Evolutionary conservation across 2,113 vertebrate species (phyloP), one percentile per base, ranked within the genome.

Genomic region (Setophaga petechia): DNA sequence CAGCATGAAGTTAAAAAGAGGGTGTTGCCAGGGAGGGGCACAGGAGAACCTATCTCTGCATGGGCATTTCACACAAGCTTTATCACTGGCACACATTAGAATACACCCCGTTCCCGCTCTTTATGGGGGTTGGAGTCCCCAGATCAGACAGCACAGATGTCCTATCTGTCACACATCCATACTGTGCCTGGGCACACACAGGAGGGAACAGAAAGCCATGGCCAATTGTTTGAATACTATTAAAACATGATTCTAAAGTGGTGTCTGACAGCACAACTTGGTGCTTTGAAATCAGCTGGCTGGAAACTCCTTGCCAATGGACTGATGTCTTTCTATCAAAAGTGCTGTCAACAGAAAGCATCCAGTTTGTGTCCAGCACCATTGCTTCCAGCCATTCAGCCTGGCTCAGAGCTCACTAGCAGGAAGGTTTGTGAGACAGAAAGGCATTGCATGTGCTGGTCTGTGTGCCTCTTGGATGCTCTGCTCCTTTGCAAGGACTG

Each of bases 51-150:
- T 87, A 65, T 81, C 69, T 87, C 35, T 68, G 21, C 33, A 43
- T 41, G 30, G 16, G 49, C 25, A 55, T n/a, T 52, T 68, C 90
- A 65, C 52, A 52, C 24, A 24, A 83, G 39, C n/a, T 59, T 27
- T 95, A 93, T 90, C 95, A 73, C 10, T 11, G 21, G 41, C 43
- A 15, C 14, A 78, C 79, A 63, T 35, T 46, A 39, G 49, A 68
- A 35, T n/a, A 82, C 35, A 3, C 68, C 84, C 84, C 52, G 33
- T 47, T 58, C 39, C 77, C 2, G 11, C 61, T 65, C 87, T 20
- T 9, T 15, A 10, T 0, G 0, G 5, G 9, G 15, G 0, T 76
- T 55, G 68, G 25, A 55, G 61, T 25, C 23, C 46, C 55, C 62
- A 44, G 0, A 78, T 77, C 65, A 58, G 41, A n/a, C 58, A 76